Evolutionary conservation across 2,113 vertebrate species (phyloP).

Genomic region (Corythornis vintsioides): DNA sequence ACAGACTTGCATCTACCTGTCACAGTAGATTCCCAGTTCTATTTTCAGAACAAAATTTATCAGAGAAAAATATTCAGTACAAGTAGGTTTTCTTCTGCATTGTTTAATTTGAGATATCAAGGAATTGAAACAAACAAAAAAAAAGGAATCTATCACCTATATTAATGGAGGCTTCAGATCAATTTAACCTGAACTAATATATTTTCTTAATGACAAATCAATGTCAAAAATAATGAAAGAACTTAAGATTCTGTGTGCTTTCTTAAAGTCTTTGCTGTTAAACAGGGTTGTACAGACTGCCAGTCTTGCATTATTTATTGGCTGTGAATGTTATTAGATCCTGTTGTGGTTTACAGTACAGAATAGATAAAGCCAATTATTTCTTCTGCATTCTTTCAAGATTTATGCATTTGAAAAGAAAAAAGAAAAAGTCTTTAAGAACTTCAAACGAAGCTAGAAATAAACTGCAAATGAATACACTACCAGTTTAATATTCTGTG

Average conservation of each 20-base stretch:
- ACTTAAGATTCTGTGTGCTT: conserved; percentile 72
- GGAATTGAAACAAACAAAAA: background rate
- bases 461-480: background rate
- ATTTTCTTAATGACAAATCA: conserved; percentile 82
- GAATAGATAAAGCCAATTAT: conserved; percentile 39
- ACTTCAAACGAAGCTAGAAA: background rate
- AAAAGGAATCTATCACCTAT: conserved; percentile 62
- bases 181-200: conserved; percentile 78
- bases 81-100: conserved; percentile 11
- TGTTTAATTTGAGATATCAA: conserved; percentile 19
- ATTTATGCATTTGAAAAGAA: background rate
- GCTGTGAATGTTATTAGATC: conserved; percentile 24
- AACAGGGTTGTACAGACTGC: conserved; percentile 61
- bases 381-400: background rate
- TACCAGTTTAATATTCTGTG: background rate
- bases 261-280: conserved; percentile 60
- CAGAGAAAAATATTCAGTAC: conserved; percentile 8
- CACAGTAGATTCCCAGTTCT: background rate
- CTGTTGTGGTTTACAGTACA: conserved; percentile 42
- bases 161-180: conserved; percentile 77
- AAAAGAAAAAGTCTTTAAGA: background rate
- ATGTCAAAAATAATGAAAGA: conserved; percentile 82
- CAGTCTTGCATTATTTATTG: conserved; percentile 66
- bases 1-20: background rate
- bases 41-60: conserved; percentile 26